These are phyloP conservation scores for Rhagoletis pomonella DNA, from an alignment of 1,140 invertebrate genomes.

Conservation along the genomic window DNA sequence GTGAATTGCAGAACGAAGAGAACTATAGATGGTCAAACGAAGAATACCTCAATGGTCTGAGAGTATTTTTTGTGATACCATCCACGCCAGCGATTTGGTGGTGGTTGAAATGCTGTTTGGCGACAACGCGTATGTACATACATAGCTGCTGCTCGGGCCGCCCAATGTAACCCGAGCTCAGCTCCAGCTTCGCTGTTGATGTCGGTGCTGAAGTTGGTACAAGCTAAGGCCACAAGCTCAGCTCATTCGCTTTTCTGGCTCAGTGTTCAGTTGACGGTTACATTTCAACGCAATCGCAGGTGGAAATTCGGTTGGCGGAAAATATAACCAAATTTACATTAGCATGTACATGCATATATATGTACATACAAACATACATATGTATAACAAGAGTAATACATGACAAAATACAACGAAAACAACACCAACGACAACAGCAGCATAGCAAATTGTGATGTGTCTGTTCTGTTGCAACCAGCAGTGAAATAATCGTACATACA, in stretches of 20 bases:
- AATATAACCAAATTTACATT: not conserved
- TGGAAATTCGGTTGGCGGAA: conserved; percentile 47
- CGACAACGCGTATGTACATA: not conserved
- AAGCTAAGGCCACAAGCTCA: not conserved
- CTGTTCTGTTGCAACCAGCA: not conserved
- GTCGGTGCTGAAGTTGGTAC: not conserved
- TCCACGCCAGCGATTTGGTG: not conserved
- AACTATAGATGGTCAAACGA: not conserved
- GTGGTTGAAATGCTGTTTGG: not conserved
- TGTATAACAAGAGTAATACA: not conserved
- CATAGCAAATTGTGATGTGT: not conserved
- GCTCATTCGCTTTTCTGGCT: conserved; percentile 37
- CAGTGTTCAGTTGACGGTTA: conserved; percentile 51
- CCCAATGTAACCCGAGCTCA: conserved; percentile 20
- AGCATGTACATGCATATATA: not conserved
- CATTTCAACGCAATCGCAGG: conserved; percentile 46
- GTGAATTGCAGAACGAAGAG: conserved; percentile 21
- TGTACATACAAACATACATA: too few relatives aligned
- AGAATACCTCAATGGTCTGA: not conserved
- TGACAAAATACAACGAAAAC: not conserved
- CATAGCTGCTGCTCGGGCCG: not conserved
- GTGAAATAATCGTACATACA: not conserved
- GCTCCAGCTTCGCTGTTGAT: not conserved
- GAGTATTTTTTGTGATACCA: conserved; percentile 11
- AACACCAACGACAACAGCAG: not conserved